Evolutionary conservation across 2,113 vertebrate genomes (phyloP).

Genomic region (Thomomys bottae): DNA sequence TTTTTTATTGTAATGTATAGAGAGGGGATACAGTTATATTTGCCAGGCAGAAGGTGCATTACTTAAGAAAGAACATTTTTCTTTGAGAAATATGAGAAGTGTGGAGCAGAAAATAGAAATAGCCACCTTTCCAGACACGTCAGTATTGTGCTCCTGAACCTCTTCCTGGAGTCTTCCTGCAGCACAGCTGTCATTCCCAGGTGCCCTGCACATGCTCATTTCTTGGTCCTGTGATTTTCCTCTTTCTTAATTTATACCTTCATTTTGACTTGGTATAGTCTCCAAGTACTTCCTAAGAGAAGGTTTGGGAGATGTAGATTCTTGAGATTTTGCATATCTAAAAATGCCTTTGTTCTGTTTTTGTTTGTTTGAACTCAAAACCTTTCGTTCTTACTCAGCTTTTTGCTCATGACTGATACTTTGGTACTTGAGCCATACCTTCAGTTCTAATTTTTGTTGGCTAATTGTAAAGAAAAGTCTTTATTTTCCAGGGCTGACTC

Average conservation of each 20-base stretch:
- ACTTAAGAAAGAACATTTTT: neutral
- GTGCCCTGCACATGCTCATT: neutral
- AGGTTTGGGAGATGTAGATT: neutral
- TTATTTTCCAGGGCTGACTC: too few species aligned
- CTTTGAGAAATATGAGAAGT: conserved; percentile 6
- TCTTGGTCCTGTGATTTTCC: neutral
- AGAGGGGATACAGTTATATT: too few species aligned
- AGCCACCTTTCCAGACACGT: neutral
- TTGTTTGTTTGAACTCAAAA: neutral
- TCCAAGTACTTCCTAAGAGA: neutral
- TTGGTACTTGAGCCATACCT: too few species aligned
- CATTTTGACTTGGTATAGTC: neutral
- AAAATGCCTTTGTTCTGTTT: neutral
- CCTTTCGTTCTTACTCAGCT: too few species aligned
- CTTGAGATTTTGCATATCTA: neutral
- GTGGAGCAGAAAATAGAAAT: neutral
- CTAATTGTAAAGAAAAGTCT: too few species aligned
- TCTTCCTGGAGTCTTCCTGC: too few species aligned
- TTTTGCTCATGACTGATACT: too few species aligned
- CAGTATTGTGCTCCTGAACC: neutral
- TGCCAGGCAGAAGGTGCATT: too few species aligned
- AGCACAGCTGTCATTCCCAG: neutral
- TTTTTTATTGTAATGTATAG: too few species aligned
- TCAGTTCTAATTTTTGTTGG: too few species aligned
- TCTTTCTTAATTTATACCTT: neutral